These are phyloP conservation scores for Macrobrachium rosenbergii DNA, from an alignment of 1,140 invertebrate species.

Conservation along the genomic window DNA sequence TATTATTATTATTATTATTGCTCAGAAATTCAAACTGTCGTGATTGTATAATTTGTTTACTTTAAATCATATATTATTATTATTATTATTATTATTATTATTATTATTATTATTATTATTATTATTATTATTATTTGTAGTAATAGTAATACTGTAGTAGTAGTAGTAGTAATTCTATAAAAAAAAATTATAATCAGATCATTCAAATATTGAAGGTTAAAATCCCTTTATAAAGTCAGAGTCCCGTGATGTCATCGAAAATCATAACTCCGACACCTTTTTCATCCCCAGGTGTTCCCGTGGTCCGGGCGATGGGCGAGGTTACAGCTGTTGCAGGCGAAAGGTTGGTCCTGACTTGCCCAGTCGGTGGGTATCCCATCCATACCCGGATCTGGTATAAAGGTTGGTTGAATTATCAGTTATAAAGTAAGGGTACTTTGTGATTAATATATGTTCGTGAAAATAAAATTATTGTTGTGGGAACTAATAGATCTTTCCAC, in stretches of 20 bases:
- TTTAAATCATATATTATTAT: too few relatives aligned
- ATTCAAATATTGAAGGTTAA: too few relatives aligned
- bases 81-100: too few relatives aligned
- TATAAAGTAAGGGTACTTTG: constrained; percentile 4
- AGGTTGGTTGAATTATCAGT: constrained; percentile 74
- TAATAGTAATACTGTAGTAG: too few relatives aligned
- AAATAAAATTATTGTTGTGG: too few relatives aligned
- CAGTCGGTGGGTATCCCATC: constrained; percentile 93
- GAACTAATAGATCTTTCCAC: too few relatives aligned
- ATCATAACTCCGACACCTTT: constrained; percentile 72
- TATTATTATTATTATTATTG: too few relatives aligned
- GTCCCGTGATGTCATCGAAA: not conserved
- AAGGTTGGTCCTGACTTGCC: constrained; percentile 89
- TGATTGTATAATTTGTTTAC: too few relatives aligned
- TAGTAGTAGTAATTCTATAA: too few relatives aligned
- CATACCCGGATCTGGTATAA: constrained; percentile 90
- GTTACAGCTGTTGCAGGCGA: constrained; percentile 90
- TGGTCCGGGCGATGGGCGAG: constrained; percentile 91
- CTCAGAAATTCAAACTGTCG: too few relatives aligned
- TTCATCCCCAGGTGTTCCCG: constrained; percentile 80
- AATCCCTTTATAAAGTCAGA: too few relatives aligned
- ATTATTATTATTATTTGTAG: not conserved
- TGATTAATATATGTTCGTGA: not conserved
- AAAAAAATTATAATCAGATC: not conserved
- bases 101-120: too few relatives aligned